Evolutionary conservation across 2,797 vertebrate species (phyloP).

Genomic region (Neostethus bicornis): DNA sequence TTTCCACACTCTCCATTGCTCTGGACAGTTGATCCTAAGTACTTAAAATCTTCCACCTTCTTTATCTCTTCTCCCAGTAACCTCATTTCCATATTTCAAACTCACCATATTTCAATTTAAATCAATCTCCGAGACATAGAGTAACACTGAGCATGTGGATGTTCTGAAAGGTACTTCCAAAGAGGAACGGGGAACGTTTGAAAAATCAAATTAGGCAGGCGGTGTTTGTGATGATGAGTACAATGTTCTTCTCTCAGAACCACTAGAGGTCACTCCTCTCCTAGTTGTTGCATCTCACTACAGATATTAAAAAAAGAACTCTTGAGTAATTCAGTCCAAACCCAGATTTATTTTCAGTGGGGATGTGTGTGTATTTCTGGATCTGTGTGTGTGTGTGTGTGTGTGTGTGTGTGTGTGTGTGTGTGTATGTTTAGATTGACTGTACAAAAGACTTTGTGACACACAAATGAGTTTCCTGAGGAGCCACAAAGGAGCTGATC

Average conservation of each 20-base stretch:
- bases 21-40: too few species aligned
- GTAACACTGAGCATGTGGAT: too few species aligned
- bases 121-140: too few species aligned
- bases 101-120: too few species aligned
- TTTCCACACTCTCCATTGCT: too few species aligned
- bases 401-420: constrained; percentile 17
- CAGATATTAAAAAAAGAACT: constrained; percentile 2
- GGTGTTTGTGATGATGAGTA: background rate
- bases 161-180: too few species aligned
- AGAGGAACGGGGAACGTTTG: too few species aligned
- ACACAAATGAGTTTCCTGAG: constrained; percentile 64
- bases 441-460: constrained; percentile 50
- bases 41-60: too few species aligned
- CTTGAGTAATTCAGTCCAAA: constrained; percentile 10
- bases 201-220: too few species aligned
- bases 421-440: constrained; percentile 26
- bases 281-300: background rate
- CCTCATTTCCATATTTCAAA: too few species aligned
- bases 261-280: constrained; percentile 43
- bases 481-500: constrained; percentile 58
- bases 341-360: background rate
- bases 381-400: constrained; percentile 13
- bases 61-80: too few species aligned
- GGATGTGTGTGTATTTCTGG: constrained; percentile 23
- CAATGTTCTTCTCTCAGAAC: background rate